Evolutionary conservation across 2,888 invertebrate genomes (phyloP).

Genomic region (Himalopsyche tibetana): DNA sequence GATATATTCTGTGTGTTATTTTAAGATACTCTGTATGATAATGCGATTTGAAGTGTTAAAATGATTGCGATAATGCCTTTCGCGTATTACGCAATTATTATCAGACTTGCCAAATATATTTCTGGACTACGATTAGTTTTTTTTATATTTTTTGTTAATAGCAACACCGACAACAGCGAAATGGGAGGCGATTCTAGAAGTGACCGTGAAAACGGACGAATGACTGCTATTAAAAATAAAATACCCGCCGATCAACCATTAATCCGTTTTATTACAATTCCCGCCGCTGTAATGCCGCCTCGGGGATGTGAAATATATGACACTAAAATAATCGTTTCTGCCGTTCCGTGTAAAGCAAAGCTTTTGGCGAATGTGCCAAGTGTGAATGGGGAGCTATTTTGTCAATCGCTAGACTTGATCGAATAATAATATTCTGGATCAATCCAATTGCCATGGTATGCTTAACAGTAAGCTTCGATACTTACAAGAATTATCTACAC

Average conservation of each 20-base stretch:
- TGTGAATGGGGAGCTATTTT: constrained; percentile 8
- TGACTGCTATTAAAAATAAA: background rate
- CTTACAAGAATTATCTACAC: too few species aligned
- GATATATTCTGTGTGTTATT: too few species aligned
- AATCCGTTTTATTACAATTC: background rate
- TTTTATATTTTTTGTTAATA: too few species aligned
- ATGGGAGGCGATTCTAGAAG: background rate
- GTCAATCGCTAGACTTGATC: background rate
- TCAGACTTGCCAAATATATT: background rate
- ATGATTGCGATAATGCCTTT: background rate
- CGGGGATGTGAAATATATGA: constrained; percentile 17
- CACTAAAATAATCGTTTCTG: background rate
- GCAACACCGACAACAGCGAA: background rate
- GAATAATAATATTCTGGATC: background rate
- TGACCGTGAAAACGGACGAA: constrained; percentile 9
- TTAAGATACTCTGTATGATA: background rate
- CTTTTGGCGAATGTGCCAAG: background rate
- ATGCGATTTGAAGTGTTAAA: background rate
- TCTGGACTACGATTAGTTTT: background rate
- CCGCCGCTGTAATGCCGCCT: background rate
- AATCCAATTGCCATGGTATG: too few species aligned
- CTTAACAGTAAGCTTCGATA: too few species aligned
- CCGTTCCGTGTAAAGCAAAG: background rate
- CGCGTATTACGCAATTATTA: background rate
- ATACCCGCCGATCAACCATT: constrained; percentile 6